Evolutionary conservation across 2,113 vertebrate species (phyloP).

Genomic region (Vanacampus margaritifer): DNA sequence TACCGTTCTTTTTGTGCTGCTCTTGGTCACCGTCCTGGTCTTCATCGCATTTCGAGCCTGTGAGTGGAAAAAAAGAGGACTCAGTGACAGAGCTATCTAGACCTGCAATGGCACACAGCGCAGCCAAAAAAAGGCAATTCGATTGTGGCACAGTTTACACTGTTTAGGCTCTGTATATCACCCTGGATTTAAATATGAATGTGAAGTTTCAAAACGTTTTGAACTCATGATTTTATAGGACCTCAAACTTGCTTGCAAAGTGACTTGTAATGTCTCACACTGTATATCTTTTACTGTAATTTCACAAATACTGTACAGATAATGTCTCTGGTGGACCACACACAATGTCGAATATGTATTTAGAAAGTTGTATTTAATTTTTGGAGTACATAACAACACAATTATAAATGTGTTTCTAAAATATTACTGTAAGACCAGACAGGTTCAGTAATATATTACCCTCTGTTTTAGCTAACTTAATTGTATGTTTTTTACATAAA

Average conservation of each 20-base stretch:
- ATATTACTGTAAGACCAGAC: background rate
- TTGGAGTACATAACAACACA: background rate
- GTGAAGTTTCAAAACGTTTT: background rate
- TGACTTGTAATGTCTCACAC: background rate
- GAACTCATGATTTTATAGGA: background rate
- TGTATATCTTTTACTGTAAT: too few relatives aligned
- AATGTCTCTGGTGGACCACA: constrained; percentile 2
- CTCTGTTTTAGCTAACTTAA: background rate
- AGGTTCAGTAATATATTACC: background rate
- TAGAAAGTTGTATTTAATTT: background rate
- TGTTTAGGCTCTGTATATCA: background rate
- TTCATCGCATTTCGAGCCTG: constrained; percentile 30
- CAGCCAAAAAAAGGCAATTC: background rate
- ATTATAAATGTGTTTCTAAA: background rate
- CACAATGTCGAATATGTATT: background rate
- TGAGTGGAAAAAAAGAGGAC: constrained; percentile 40
- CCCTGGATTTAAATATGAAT: background rate
- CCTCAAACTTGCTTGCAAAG: background rate
- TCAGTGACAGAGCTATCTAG: constrained; percentile 45
- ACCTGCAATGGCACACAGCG: background rate
- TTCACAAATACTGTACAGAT: background rate
- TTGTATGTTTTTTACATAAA: background rate
- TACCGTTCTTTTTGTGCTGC: constrained; percentile 62
- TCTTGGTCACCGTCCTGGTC: constrained; percentile 40
- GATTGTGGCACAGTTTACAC: background rate